phyloP scores from a whole-genome alignment of 2,888 invertebrate genomes.

The Platynereis dumerilii region DNA sequence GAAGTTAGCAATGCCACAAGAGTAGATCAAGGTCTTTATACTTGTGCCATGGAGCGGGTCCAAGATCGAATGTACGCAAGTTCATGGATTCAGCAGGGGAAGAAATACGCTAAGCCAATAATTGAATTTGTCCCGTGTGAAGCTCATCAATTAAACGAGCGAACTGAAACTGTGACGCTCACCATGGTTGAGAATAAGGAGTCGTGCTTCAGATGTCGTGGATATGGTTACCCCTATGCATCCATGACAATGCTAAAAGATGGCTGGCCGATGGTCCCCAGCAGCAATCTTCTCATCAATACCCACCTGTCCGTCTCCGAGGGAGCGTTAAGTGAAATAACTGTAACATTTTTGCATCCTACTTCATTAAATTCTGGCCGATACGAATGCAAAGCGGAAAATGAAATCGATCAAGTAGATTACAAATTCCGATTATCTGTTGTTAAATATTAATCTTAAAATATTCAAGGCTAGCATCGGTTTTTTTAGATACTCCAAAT shows the following conservation, averaged over 20 bases:
- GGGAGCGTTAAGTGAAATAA: slow-evolving; percentile 19
- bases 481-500: no score
- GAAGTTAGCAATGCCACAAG: slow-evolving; percentile 19
- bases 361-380: slow-evolving; percentile 12
- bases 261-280: slow-evolving; percentile 6
- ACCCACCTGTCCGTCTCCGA: slow-evolving; percentile 23
- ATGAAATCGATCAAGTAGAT: slow-evolving; percentile 6
- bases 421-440: slow-evolving; percentile 11
- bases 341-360: slow-evolving; percentile 22
- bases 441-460: not conserved
- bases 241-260: slow-evolving; percentile 10
- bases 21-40: slow-evolving; percentile 27
- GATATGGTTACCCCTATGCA: slow-evolving; percentile 21
- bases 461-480: no score
- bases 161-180: not conserved
- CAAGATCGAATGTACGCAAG: slow-evolving; percentile 26
- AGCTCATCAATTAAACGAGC: slow-evolving; percentile 14
- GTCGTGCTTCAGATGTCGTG: slow-evolving; percentile 27
- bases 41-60: slow-evolving; percentile 22
- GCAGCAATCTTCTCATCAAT: slow-evolving; percentile 8
- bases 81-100: slow-evolving; percentile 21
- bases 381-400: slow-evolving; percentile 19
- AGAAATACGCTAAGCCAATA: slow-evolving; percentile 5
- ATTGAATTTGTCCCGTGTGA: slow-evolving; percentile 21
- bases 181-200: slow-evolving; percentile 9